Percentiles rank a stretch among this genome's conserved stretches.
Evolutionary conservation across 1,140 invertebrate genomes (phyloP).

Genomic region (Meloidogyne floridensis): DNA sequence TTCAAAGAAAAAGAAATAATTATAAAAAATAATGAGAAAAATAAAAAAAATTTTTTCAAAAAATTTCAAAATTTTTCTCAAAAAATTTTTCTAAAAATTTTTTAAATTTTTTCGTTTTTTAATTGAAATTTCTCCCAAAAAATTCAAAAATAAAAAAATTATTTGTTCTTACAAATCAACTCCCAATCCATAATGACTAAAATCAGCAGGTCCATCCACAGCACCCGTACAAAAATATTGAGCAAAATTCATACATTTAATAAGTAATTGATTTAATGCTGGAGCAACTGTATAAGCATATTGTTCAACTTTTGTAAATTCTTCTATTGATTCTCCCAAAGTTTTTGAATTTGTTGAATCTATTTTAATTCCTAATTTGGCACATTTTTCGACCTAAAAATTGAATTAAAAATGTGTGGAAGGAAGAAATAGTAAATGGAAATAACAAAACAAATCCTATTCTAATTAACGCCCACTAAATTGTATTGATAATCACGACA

Average conservation of each 20-base stretch:
- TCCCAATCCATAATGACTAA: constrained; percentile 82
- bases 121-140: no score
- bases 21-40: no score
- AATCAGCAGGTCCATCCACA: constrained; percentile 71
- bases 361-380: constrained; percentile 60
- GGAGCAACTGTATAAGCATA: constrained; percentile 79
- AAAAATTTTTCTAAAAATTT: no score
- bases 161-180: constrained; percentile 71
- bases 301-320: constrained; percentile 74
- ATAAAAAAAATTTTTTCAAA: no score
- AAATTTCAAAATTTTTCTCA: no score
- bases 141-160: no score
- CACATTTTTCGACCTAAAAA: constrained; percentile 52
- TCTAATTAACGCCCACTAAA: no score
- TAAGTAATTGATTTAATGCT: constrained; percentile 66
- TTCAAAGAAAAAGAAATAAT: no score
- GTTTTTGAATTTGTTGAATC: constrained; percentile 70
- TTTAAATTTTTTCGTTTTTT: no score
- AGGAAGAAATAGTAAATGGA: no score
- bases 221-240: constrained; percentile 94
- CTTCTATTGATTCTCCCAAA: constrained; percentile 77
- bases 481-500: no score
- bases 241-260: constrained; percentile 91
- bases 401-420: background rate
- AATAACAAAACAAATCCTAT: no score